Percentiles rank a stretch among this genome's conserved stretches.
phyloP scores from a whole-genome alignment of 92 coral and sea anemone species.

The Bergia sp. region DNA sequence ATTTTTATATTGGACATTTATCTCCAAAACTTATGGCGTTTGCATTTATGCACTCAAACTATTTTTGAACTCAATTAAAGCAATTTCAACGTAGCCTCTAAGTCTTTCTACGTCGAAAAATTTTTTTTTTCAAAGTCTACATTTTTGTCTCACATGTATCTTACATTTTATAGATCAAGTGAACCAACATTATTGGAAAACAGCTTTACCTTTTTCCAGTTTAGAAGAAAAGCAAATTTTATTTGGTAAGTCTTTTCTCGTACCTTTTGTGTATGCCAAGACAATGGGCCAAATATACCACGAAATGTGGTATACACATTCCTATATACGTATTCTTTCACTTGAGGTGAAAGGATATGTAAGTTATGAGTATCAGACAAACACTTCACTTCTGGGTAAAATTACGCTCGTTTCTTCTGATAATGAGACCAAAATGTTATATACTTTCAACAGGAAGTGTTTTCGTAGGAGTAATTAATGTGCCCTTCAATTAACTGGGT shows the following conservation, averaged over 20 bases:
- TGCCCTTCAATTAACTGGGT: neutral
- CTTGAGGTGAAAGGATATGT: neutral
- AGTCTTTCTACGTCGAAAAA: neutral
- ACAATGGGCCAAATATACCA: neutral
- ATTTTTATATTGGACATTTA: neutral
- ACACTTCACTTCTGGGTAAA: neutral
- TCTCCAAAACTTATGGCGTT: neutral
- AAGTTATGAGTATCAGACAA: neutral
- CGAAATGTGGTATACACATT: neutral
- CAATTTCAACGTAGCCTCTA: neutral
- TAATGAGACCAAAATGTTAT: neutral
- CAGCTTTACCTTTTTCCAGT: neutral
- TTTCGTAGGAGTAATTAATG: neutral
- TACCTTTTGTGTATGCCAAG: too few relatives aligned
- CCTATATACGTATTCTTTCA: too few relatives aligned
- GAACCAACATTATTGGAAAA: neutral
- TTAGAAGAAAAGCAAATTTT: neutral
- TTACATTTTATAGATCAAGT: neutral
- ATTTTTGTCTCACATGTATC: neutral
- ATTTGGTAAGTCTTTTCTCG: too few relatives aligned
- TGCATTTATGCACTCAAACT: neutral
- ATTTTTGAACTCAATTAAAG: slow-evolving; percentile 3
- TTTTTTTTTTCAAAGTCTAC: neutral
- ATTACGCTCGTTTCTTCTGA: neutral
- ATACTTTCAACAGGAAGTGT: neutral